Evolutionary conservation across 2,113 vertebrate genomes (phyloP), one percentile per base, ranked within the genome.

Genomic region (Callorhinus ursinus): DNA sequence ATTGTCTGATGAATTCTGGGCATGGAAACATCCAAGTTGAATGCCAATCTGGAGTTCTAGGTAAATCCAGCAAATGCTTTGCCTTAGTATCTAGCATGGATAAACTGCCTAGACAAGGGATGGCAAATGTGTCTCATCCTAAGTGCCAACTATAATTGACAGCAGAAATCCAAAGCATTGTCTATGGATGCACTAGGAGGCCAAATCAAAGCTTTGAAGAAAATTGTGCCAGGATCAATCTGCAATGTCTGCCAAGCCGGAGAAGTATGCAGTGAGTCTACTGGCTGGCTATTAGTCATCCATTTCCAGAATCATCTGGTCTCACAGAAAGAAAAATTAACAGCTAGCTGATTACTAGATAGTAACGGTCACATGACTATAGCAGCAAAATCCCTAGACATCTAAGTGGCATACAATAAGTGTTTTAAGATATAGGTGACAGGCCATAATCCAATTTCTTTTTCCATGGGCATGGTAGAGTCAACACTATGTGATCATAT

Each of bases 151-250:
- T 74, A 39, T 16, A n/a, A 88, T 0, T 82, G 53, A 95, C 46
- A 84, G 61, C 3, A 49, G n/a, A 85, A 93, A 83, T 88, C 24
- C 39, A 55, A 86, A 39, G 59, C 42, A 74, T 1, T 93, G 55
- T 49, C 16, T 22, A 80, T 14, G 15, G 10, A 33, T 88, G 33
- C 4, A 88, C 7, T 72, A 9, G 65, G 65, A 85, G 36, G 55
- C 31, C 36, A 88, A 94, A 94, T 77, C 53, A 87, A 59, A 72
- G 88, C 22, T 98, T 46, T 90, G n/a, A 39, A 85, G 31, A 67
- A 84, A 80, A 57, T 22, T 74, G 5, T 42, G 13, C 16, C 28
- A 86, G 63, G 21, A 65, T 72, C 39, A 71, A 77, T 49, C 19
- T 51, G 39, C 49, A 90, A 16, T 49, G 42, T 77, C 59, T 74